Base-by-base conservation (phyloP, 2,888 invertebrate species). In the Phaonia tiefii region DNA sequence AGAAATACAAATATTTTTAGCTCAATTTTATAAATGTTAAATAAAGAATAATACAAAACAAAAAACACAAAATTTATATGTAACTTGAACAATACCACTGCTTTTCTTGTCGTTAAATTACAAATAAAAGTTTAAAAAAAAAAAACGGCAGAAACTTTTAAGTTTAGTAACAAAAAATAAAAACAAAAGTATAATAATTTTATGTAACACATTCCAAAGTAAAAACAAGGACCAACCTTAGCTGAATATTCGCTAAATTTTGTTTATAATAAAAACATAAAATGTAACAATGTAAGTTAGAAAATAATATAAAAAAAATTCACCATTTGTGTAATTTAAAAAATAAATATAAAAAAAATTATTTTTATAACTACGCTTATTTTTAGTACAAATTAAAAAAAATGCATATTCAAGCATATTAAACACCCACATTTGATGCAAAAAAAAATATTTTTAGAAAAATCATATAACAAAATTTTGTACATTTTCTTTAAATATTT, bases 191-290 rank as follows among this genome's bases (percentile, higher is more conserved):
- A 10, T 2, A 3, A 25, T 11, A 1, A 71, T 56, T 75, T 65
- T 72, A 82, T 84, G 85, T 84, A 86, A 88, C 86, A 86, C 86
- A 88, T 88, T 88, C 88, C 87, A 88, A 88, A 88, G 46, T 20
- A 54, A 54, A 22, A 7, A 54, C 65, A 80, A 56, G 80, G 80
- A 80, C 80, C 80, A 80, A 80, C 69, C 58, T 76, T 80, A 76
- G 54, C 31, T 56, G 31, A 72, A 71, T 71, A 74, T 42, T 44
- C 58, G 37, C 25, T 49, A 15, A 20, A 20, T 49, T 49, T 37
- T 37, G 10, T 37, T 37, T 37, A 37, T 37, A 37, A 44, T 44
- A 13, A 13, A 44, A 44, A n/a, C 4, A 13, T 44, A 44, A 8
- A 44, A 44, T 44, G 46, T 46, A 15, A n/a, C n/a, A n/a, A n/a